Base-by-base conservation (phyloP, 2,888 invertebrate genomes). In the Troglohyphantes excavatus region DNA sequence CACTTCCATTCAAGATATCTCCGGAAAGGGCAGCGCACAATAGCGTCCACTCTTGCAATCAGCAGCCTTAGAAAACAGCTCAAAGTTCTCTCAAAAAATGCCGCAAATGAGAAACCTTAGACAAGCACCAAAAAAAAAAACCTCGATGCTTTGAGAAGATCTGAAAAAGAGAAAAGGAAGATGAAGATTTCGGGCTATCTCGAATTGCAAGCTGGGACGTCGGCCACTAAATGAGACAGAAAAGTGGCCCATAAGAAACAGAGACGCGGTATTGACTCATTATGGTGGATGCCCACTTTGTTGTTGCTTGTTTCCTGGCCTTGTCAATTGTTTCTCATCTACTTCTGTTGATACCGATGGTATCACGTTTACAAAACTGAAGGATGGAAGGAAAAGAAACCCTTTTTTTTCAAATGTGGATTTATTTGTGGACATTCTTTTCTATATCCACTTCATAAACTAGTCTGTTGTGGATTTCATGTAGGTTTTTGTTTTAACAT, bases 211-310 rank as follows among this genome's bases (percentile, higher is more conserved):
- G 83, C 72, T 65, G 84, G 67, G 67, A 84, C 75, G 43, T 33
- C 61, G 21, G 46, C 68, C 70, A 63, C 75, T 84, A 84, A 84
- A 84, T 84, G 84, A 84, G 84, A 84, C 84, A 84, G 75, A 73
- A 84, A 84, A 84, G 75, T 75, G 73, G 84, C 75, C 63, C 68
- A 46, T 63, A 65, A 75, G 84, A 75, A 84, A 84, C 75, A 84
- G 82, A 72, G 61, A 61, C 73, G 26, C 29, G 63, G 75, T 84
- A 84, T 84, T 75, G 84, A 75, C 84, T 84, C 84, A 75, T 84
- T 84, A 84, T 75, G 29, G 84, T 46, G 43, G 84, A 75, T 75
- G 75, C 53, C 29, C 53, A 43, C 75, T 84, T 75, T 65, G 29
- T 82, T 82, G 29, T 82, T 70, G 70, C 78, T 78, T 78, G 63